Evolutionary conservation across 2,113 vertebrate genomes (phyloP).

Genomic region (Propithecus coquereli): DNA sequence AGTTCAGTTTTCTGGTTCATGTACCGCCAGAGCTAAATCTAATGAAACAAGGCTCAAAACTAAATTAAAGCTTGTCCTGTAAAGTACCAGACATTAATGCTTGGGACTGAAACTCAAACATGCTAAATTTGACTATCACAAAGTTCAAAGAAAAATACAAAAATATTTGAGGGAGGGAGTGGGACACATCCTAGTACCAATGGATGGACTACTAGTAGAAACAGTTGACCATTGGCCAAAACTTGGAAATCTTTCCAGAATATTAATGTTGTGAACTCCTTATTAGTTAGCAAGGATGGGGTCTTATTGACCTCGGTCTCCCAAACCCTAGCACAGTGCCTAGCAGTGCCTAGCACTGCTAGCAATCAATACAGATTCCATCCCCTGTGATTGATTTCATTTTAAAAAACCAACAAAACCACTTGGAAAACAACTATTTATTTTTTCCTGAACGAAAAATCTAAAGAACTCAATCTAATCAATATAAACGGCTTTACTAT

Average conservation of each 20-base stretch:
- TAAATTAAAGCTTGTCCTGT: background rate
- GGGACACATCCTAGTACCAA: background rate
- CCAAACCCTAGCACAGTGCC: background rate
- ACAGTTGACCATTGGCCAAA: background rate
- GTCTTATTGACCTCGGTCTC: background rate
- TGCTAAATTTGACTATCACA: background rate
- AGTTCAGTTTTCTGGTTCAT: background rate
- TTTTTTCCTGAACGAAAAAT: background rate
- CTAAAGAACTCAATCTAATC: background rate
- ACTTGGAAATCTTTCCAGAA: background rate
- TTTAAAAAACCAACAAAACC: constrained; percentile 10
- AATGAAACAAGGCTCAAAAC: constrained; percentile 26
- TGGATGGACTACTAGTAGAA: background rate
- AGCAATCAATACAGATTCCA: background rate
- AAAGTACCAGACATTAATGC: constrained; percentile 2
- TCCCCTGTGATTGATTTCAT: background rate
- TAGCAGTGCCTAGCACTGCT: background rate
- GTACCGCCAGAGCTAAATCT: background rate
- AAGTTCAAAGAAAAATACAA: background rate
- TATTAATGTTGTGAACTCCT: background rate
- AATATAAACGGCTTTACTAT: background rate
- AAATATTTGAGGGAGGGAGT: fast-evolving
- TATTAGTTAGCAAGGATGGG: background rate
- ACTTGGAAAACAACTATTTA: background rate
- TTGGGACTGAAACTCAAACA: background rate